Evolutionary conservation across 2,888 invertebrate species (phyloP), one percentile per base, ranked within the genome.

Genomic region (Sarcophaga caerulescens): DNA sequence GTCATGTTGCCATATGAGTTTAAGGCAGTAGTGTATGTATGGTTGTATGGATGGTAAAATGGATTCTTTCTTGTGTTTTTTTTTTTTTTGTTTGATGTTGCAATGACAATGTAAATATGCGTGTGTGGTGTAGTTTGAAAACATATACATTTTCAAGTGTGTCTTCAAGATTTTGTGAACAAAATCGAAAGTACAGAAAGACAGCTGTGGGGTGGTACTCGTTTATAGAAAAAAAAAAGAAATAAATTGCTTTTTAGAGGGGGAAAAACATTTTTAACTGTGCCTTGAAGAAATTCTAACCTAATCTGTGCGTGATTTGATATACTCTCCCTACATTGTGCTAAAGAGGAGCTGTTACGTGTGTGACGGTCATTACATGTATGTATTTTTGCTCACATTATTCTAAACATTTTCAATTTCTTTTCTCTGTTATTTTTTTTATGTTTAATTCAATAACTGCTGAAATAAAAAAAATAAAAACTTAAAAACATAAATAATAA

Each of bases 301-400:
- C 52, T 52, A 52, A 52, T 4, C 12, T 52, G 12, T 17, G 17
- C 52, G 2, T 52, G 17, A 14, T 52, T 52, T 4, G 17, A 4
- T 52, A 52, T 52, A 14, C 17, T 14, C 52, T 4, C 17, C 52
- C 52, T 52, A 52, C 5, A 52, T 52, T 52, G 52, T 68, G 77
- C 84, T 81, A 84, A 83, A 45, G 70, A 71, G 75, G 70, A 71
- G 75, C 77, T 71, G 74, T 84, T 79, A 82, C 85, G 76, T 35
- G 35, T 35, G 73, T 83, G 65, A 68, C 74, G 69, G 69, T 81
- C 69, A 70, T 81, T 74, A 63, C 62, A 73, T 35, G 35, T 35
- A 35, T 35, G 35, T 35, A 35, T 35, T 35, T n/a, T 80, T 70
- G 69, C 75, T 81, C 74, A 70, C 65, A 69, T 70, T 73, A 44